Percentiles rank a stretch among this genome's conserved stretches.
phyloP scores from a whole-genome alignment of 2,888 invertebrate species.

The Darwinula stevensoni region DNA sequence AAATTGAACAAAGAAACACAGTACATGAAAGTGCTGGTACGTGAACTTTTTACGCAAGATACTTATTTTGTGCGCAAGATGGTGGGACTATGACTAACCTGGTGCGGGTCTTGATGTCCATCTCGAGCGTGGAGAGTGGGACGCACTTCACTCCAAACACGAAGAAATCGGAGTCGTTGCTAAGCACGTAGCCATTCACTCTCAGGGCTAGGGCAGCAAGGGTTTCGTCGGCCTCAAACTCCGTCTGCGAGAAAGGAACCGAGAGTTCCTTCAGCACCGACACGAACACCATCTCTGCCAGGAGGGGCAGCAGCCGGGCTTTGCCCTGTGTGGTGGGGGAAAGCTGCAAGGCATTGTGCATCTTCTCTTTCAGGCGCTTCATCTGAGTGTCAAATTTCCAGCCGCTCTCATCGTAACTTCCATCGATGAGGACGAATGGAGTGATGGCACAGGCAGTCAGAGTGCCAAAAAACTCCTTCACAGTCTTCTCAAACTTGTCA shows the following conservation, averaged over 20 bases:
- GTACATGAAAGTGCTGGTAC: too few relatives aligned
- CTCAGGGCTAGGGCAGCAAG: slow-evolving; percentile 48
- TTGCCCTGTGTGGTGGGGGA: too few relatives aligned
- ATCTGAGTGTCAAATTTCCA: slow-evolving; percentile 34
- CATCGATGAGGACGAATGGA: slow-evolving; percentile 47
- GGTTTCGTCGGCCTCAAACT: slow-evolving; percentile 68
- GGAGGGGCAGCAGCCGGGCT: too few relatives aligned
- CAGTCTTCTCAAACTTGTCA: slow-evolving; percentile 33
- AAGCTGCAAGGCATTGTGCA: too few relatives aligned
- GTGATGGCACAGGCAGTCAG: slow-evolving; percentile 35
- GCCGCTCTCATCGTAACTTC: slow-evolving; percentile 22
- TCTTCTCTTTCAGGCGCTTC: slow-evolving; percentile 10
- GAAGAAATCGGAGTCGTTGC: slow-evolving; percentile 81
- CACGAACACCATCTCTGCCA: too few relatives aligned
- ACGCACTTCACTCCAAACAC: slow-evolving; percentile 57
- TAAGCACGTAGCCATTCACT: slow-evolving; percentile 53
- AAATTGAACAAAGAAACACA: too few relatives aligned
- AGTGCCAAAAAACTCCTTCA: slow-evolving; percentile 34
- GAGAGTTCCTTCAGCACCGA: slow-evolving; percentile 25
- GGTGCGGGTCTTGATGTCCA: too few relatives aligned
- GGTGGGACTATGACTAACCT: too few relatives aligned
- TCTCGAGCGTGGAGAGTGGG: slow-evolving; percentile 27
- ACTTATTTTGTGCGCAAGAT: too few relatives aligned
- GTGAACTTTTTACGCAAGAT: too few relatives aligned
- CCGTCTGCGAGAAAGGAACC: slow-evolving; percentile 35